phyloP scores from a whole-genome alignment of 2,888 invertebrate genomes.

The Tinea trinotella region DNA sequence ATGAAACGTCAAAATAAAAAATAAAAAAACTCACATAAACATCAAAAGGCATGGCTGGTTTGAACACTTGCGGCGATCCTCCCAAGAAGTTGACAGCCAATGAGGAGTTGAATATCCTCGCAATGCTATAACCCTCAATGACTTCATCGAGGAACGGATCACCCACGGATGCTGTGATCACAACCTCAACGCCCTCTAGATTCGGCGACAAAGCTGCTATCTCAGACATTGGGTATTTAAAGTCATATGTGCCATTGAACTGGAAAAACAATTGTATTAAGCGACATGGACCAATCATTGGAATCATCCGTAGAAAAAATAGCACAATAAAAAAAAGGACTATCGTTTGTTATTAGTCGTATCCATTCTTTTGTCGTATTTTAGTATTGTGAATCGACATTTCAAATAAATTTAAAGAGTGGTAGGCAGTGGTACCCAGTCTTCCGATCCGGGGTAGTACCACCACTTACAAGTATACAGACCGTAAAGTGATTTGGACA shows the following conservation, averaged over 20 bases:
- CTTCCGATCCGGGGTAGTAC: too few relatives aligned
- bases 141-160: slow-evolving; percentile 89
- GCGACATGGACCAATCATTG: background rate
- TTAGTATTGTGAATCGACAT: too few relatives aligned
- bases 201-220: slow-evolving; percentile 76
- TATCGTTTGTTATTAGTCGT: too few relatives aligned
- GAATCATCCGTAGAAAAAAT: too few relatives aligned
- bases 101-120: slow-evolving; percentile 90
- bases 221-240: slow-evolving; percentile 88
- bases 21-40: slow-evolving; percentile 84
- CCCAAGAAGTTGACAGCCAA: slow-evolving; percentile 89
- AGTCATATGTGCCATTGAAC: slow-evolving; percentile 92
- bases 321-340: too few relatives aligned
- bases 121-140: slow-evolving; percentile 88
- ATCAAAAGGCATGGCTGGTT: slow-evolving; percentile 93
- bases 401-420: too few relatives aligned
- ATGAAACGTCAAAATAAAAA: too few relatives aligned
- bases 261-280: slow-evolving; percentile 35
- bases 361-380: too few relatives aligned
- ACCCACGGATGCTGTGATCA: slow-evolving; percentile 88
- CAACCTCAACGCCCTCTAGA: slow-evolving; percentile 84
- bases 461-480: too few relatives aligned
- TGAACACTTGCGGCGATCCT: slow-evolving; percentile 93
- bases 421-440: too few relatives aligned
- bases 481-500: too few relatives aligned